Conservation (phyloP, 2,113 vertebrate species). For the Ptilorrhoa leucosticta region DNA sequence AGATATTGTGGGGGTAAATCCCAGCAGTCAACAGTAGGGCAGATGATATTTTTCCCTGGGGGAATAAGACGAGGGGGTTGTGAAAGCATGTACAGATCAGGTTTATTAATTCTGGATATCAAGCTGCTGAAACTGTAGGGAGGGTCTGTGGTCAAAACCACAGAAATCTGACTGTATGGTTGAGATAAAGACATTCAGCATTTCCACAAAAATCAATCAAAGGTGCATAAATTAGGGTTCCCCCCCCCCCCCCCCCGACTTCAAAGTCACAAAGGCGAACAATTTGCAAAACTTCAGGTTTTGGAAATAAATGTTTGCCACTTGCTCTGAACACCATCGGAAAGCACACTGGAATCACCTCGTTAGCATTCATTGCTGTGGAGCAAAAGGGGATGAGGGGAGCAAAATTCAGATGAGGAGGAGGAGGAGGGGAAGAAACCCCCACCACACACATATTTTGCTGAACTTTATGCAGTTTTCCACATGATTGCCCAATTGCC, state of each 20-base stretch:
- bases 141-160: conserved; percentile 44
- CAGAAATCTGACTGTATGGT: conserved; percentile 7
- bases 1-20: conserved; percentile 22
- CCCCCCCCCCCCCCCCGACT: neutral
- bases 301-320: neutral
- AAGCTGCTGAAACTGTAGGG: conserved; percentile 30
- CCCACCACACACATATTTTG: neutral
- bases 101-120: conserved; percentile 56
- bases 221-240: conserved; percentile 23
- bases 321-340: neutral
- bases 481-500: neutral
- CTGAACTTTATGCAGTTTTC: neutral
- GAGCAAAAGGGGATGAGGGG: neutral
- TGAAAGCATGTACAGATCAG: neutral
- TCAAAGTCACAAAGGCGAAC: neutral
- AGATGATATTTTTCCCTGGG: conserved; percentile 29
- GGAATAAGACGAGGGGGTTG: conserved; percentile 6
- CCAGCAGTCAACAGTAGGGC: conserved; percentile 14
- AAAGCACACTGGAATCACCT: neutral
- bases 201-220: conserved; percentile 36
- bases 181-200: conserved; percentile 41
- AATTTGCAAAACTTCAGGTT: neutral
- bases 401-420: neutral
- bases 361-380: neutral
- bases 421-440: neutral